Evolutionary conservation across 1,140 invertebrate species (phyloP), one percentile per base, ranked within the genome.

Genomic region (Drosophila bocki): DNA sequence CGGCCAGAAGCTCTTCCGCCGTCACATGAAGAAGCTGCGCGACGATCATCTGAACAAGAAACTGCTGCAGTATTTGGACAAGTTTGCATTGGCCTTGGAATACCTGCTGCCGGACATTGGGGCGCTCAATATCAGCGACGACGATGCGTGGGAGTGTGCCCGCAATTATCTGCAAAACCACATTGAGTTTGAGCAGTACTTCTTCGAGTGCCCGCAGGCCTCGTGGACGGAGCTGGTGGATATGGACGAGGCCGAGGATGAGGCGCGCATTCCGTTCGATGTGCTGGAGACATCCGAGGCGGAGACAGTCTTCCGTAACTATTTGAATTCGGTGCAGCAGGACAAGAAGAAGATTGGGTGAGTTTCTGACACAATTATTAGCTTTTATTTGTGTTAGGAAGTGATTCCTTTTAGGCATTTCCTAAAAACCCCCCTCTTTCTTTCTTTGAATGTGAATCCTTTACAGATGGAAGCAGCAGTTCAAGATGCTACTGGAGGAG

Each of bases 401-500:
- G 12, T 7, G 1, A 2, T n/a, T 41, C 11, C n/a, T 44, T 26
- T 4, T n/a, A 15, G n/a, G 11, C 19, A 1, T 33, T 7, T 13
- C 2, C 7, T 37, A 6, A 22, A 37, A 37, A 54, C 4, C 0
- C 8, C 19, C 19, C 7, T 15, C 3, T 15, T 0, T 13, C 56
- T 37, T 68, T 35, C 11, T 13, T n/a, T 60, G 1, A 79, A 2
- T 56, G 60, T 81, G 22, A 17, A 26, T 7, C 11, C 4, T 0
- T 12, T n/a, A 3, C 2, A 97, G 96, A 92, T 97, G 96, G 96
- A 97, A 97, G 83, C 96, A 98, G 88, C 97, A 99, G 92, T 99
- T 99, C 94, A 98, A 98, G 91, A 96, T 97, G 88, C 94, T 99
- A 32, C 94, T 99, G 63, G 97, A 98, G 92, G 98, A 99, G 93